Conservation (phyloP, 1,140 invertebrate genomes). For the Trichonephila clavipes region DNA sequence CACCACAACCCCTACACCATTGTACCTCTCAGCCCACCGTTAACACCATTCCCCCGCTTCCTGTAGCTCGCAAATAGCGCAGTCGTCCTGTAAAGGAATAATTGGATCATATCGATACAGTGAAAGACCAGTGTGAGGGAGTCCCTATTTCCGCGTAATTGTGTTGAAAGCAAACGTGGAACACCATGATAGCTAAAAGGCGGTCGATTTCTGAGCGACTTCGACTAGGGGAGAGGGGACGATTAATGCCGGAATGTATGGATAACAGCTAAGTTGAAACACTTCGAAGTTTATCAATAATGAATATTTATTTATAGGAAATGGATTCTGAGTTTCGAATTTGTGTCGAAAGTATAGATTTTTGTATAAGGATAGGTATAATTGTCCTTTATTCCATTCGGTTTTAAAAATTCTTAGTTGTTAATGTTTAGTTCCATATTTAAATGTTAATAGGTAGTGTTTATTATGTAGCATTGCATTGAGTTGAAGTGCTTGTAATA, state of each 20-base stretch:
- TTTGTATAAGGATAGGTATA: neutral
- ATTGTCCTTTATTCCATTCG: neutral
- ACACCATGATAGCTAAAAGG: constrained; percentile 50
- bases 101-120: constrained; percentile 72
- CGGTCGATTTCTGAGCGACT: neutral
- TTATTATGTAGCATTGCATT: no score
- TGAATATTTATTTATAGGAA: neutral
- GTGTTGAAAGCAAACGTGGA: constrained; percentile 65
- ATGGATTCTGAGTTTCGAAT: neutral
- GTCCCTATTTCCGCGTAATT: constrained; percentile 67
- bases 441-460: no score
- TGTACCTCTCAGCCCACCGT: neutral
- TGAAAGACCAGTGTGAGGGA: constrained; percentile 35
- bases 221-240: neutral
- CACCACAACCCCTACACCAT: neutral
- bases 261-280: neutral
- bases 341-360: neutral
- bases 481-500: no score
- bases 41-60: neutral
- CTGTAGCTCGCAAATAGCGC: constrained; percentile 53
- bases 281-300: constrained; percentile 21
- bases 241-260: constrained; percentile 17
- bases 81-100: constrained; percentile 59
- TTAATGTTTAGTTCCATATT: no score
- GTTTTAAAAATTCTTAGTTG: no score